Conservation (phyloP, 2,113 vertebrate genomes). For the Origma solitaria region DNA sequence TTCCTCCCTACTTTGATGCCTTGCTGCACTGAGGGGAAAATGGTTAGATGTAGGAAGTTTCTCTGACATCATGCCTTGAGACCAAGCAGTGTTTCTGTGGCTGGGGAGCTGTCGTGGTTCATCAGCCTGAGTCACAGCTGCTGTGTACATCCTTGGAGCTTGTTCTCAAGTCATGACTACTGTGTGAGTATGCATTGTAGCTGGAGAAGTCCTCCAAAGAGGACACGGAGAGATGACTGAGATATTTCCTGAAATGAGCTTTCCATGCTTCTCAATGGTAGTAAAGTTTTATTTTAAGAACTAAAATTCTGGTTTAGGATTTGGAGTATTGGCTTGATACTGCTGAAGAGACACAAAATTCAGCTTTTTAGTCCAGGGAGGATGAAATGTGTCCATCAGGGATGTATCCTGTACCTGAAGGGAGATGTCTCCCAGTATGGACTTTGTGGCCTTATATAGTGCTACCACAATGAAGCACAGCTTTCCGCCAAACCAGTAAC, state of each 20-base stretch:
- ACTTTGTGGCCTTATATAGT: neutral
- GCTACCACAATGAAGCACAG: neutral
- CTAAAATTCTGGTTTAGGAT: neutral
- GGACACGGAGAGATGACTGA: neutral
- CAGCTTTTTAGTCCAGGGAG: neutral
- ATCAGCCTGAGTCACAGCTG: neutral
- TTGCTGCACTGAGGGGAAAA: neutral
- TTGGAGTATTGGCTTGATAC: neutral
- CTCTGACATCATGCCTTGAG: neutral
- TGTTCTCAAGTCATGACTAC: fast-evolving
- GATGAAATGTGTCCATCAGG: neutral
- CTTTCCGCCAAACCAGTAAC: neutral
- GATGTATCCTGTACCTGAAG: neutral
- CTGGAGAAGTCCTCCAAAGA: neutral
- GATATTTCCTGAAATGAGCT: neutral
- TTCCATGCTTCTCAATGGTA: neutral
- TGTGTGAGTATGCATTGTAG: neutral
- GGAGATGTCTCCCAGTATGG: neutral
- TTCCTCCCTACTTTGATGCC: neutral
- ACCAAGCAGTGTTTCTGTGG: neutral
- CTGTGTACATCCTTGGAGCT: neutral
- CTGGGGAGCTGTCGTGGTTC: neutral
- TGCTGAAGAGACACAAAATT: neutral
- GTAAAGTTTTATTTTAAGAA: neutral
- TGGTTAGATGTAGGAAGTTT: neutral